Evolutionary conservation across 2,797 vertebrate species (phyloP), one percentile per base, ranked within the genome.

Genomic region (Macrochelys suwanniensis): DNA sequence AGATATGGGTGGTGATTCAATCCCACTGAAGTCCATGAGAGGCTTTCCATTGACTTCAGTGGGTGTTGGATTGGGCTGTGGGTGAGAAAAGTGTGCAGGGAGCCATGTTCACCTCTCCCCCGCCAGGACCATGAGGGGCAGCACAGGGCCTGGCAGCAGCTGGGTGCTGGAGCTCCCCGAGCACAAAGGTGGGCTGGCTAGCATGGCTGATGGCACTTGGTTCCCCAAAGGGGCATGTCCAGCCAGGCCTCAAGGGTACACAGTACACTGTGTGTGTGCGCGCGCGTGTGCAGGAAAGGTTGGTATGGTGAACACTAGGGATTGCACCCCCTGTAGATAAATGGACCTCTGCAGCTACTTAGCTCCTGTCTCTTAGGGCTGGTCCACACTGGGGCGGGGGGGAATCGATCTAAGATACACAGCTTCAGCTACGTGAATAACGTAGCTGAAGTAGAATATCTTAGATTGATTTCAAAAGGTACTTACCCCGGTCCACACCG

Each of bases 1-100:
- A 0, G 4, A 12, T 5, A 23, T 85, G 23, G 15, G 10, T n/a
- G 16, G 11, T 76, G 11, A 45, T 12, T 23, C 37, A 37, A 33
- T 25, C 11, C 68, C 4, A n/a, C 37, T 21, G 68, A 74, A 3
- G 11, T 23, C 37, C 9, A 13, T 16, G 59, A 80, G 49, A 82
- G 10, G 51, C 26, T 17, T 76, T 25, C 25, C 37, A 8, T 8
- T 45, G 93, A 33, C 2, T 80, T 26, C 12, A 2, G 3, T 45
- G 81, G 5, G 11, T 5, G 10, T 37, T 47, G 37, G 49, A 37
- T 31, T 49, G 7, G 61, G 74, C 54, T 84, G 84, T 37, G 33
- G 31, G 37, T 47, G 71, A 45, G 71, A 7, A 76, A 26, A 25
- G 71, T 45, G 23, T 26, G 12, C 11, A 21, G 71, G 42, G 71